Evolutionary conservation across 2,113 vertebrate genomes (phyloP).

Genomic region (Gobiocypris rarus): DNA sequence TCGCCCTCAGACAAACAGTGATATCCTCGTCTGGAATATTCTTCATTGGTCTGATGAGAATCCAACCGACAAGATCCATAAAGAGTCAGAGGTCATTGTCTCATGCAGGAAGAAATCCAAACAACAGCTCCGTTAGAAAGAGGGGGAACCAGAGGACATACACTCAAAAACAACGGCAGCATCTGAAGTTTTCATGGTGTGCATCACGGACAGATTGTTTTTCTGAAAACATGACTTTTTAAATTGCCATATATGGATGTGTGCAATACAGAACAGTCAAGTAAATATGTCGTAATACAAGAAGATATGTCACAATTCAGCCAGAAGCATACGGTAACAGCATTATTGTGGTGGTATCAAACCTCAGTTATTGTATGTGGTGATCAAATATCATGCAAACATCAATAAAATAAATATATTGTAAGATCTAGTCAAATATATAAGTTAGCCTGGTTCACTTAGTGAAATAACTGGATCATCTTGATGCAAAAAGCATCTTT

Average conservation of each 20-base stretch:
- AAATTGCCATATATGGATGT: conserved; percentile 1
- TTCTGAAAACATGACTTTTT: neutral
- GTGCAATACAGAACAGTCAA: neutral
- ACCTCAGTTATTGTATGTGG: neutral
- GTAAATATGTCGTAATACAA: neutral
- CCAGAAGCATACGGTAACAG: neutral
- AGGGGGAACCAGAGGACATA: neutral
- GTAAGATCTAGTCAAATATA: neutral
- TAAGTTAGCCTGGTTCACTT: neutral
- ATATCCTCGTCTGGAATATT: conserved; percentile 14
- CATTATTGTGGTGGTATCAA: neutral
- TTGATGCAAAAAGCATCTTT: neutral
- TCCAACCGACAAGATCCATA: neutral
- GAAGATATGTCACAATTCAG: neutral
- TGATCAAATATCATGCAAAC: neutral
- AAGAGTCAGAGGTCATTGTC: conserved; percentile 22
- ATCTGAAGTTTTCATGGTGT: conserved; percentile 8
- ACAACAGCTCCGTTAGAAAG: conserved; percentile 6
- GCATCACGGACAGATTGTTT: neutral
- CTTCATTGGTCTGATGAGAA: conserved; percentile 24
- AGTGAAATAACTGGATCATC: neutral
- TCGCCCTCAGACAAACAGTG: conserved; percentile 13
- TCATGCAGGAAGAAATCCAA: conserved; percentile 26
- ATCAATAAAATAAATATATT: neutral
- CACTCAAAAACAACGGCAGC: neutral